Percentiles rank a stretch among this genome's conserved stretches.
phyloP scores from a whole-genome alignment of 2,888 invertebrate species.

The Xestoiulus laeticollis region DNA sequence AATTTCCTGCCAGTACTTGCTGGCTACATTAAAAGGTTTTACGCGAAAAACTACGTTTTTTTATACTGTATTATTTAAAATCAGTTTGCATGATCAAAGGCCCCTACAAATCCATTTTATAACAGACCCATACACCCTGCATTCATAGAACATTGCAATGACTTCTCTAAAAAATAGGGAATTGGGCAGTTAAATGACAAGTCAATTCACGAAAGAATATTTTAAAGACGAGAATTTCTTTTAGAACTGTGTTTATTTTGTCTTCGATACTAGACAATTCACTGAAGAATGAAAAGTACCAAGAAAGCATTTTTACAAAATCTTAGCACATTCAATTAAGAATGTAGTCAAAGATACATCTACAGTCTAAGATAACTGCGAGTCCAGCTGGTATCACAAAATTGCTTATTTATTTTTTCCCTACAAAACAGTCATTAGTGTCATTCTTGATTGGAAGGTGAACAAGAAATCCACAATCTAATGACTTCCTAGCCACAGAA shows the following conservation, averaged over 20 bases:
- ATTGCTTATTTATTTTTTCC: background rate
- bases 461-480: background rate
- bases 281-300: background rate
- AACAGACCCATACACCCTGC: no score
- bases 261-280: background rate
- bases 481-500: constrained; percentile 34
- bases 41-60: no score
- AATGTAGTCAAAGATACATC: no score
- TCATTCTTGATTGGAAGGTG: background rate
- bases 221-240: background rate
- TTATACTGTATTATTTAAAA: no score
- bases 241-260: background rate
- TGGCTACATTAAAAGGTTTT: no score
- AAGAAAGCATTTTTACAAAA: constrained; percentile 5
- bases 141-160: no score
- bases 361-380: background rate
- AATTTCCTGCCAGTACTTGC: no score
- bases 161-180: no score
- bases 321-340: background rate
- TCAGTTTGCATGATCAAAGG: no score
- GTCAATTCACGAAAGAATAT: background rate
- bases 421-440: constrained; percentile 18
- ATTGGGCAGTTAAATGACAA: no score
- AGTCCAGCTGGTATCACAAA: background rate
- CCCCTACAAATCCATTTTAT: no score